phyloP scores from a whole-genome alignment of 2,113 vertebrate genomes.

The Microcebus murinus region DNA sequence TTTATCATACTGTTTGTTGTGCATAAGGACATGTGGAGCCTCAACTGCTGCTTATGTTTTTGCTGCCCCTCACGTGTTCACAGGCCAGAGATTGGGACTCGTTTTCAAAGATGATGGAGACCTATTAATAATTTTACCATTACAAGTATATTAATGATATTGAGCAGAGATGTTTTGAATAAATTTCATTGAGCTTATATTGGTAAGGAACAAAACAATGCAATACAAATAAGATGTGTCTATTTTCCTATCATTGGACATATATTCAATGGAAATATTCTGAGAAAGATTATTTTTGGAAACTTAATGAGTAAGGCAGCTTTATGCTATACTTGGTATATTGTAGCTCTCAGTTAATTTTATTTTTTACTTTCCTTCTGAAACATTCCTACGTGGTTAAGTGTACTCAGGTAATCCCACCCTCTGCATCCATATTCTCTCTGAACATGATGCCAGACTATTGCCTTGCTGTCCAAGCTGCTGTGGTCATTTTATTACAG shows the following conservation, averaged over 20 bases:
- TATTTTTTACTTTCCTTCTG: constrained; percentile 2
- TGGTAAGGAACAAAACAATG: neutral
- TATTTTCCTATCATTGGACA: neutral
- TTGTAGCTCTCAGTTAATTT: neutral
- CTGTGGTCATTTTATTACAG: neutral
- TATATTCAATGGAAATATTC: neutral
- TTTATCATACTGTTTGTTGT: neutral
- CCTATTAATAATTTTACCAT: neutral
- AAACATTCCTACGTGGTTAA: neutral
- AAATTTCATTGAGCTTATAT: neutral
- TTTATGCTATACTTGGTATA: neutral
- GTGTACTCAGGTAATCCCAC: neutral
- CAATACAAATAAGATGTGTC: neutral
- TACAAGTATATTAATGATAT: neutral
- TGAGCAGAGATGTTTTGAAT: neutral
- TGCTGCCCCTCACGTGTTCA: neutral
- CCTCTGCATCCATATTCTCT: neutral
- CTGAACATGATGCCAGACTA: neutral
- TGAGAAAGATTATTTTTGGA: neutral
- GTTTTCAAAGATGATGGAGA: neutral
- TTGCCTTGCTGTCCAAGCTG: neutral
- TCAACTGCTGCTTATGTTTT: neutral
- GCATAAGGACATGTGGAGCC: neutral
- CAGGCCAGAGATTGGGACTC: neutral
- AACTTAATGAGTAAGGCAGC: neutral